Conservation (phyloP, 2,797 vertebrate species). For the Ptychadena robeensis region DNA sequence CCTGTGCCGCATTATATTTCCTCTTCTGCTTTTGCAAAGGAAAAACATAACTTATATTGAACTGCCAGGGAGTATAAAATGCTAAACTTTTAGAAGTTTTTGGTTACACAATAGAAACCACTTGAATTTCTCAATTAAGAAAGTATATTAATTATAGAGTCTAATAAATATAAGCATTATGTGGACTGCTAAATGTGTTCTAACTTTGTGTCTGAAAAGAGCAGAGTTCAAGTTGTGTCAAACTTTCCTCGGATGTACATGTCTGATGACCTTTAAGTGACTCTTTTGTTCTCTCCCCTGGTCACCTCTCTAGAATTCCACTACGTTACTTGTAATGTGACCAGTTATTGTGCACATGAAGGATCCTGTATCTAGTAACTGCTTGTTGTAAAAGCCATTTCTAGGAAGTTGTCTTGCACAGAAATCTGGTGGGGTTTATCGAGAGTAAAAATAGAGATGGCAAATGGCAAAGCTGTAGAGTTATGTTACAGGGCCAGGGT, state of each 20-base stretch:
- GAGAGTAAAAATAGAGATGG: constrained; percentile 58
- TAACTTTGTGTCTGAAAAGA: too few relatives aligned
- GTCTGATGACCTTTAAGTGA: constrained; percentile 36
- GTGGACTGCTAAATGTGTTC: too few relatives aligned
- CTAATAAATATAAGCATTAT: too few relatives aligned
- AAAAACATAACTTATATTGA: too few relatives aligned
- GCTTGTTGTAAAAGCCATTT: constrained; percentile 54
- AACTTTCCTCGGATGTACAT: background rate
- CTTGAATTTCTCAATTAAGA: too few relatives aligned
- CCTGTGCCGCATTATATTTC: too few relatives aligned
- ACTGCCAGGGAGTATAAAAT: too few relatives aligned
- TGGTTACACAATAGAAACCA: too few relatives aligned
- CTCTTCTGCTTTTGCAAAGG: too few relatives aligned
- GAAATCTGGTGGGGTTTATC: constrained; percentile 48
- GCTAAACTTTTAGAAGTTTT: too few relatives aligned
- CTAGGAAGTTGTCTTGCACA: constrained; percentile 45
- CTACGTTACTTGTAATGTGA: constrained; percentile 38
- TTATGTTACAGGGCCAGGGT: constrained; percentile 33
- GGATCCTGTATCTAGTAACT: constrained; percentile 47
- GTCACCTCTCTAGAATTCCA: constrained; percentile 17
- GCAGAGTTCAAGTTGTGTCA: background rate
- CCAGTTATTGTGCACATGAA: constrained; percentile 44
- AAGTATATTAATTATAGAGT: too few relatives aligned
- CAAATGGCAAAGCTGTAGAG: constrained; percentile 26
- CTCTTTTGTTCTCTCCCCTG: constrained; percentile 27